phyloP scores from a whole-genome alignment of 2,113 vertebrate species.

The Caloenas nicobarica region DNA sequence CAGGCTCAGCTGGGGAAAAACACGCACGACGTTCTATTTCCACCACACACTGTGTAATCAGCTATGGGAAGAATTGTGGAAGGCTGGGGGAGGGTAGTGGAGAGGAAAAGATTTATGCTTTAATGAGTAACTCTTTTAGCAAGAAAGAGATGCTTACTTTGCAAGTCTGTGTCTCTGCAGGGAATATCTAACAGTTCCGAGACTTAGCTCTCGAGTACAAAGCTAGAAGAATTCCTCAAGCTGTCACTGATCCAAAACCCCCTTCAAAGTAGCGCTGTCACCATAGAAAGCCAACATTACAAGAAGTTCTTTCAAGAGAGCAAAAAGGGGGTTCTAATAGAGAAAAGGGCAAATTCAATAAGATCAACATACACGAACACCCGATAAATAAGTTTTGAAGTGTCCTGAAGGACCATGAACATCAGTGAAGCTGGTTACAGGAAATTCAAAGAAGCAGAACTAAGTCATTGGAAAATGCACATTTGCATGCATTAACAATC shows the following conservation, averaged over 20 bases:
- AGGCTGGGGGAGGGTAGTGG: background rate
- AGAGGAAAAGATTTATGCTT: constrained; percentile 33
- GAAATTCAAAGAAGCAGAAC: constrained; percentile 18
- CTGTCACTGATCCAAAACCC: constrained; percentile 46
- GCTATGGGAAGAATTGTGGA: background rate
- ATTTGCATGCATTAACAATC: background rate
- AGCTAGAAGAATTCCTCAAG: constrained; percentile 51
- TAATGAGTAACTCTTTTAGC: constrained; percentile 52
- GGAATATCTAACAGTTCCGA: constrained; percentile 43
- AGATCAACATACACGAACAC: constrained; percentile 5
- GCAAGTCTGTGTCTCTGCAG: constrained; percentile 58
- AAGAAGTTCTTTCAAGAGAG: constrained; percentile 33
- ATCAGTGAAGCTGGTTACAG: background rate
- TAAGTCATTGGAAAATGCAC: background rate
- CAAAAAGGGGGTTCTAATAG: background rate
- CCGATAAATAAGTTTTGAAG: background rate
- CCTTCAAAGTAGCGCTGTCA: constrained; percentile 50
- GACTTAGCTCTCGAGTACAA: constrained; percentile 28
- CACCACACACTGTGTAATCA: background rate
- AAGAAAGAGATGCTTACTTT: constrained; percentile 59
- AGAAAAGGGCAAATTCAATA: constrained; percentile 12
- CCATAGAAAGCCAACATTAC: constrained; percentile 9
- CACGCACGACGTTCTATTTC: background rate
- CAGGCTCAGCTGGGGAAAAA: constrained; percentile 4
- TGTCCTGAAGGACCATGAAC: constrained; percentile 9